Evolutionary conservation across 2,113 vertebrate species (phyloP).

Genomic region (Hypocryptadius cinnamomeus): DNA sequence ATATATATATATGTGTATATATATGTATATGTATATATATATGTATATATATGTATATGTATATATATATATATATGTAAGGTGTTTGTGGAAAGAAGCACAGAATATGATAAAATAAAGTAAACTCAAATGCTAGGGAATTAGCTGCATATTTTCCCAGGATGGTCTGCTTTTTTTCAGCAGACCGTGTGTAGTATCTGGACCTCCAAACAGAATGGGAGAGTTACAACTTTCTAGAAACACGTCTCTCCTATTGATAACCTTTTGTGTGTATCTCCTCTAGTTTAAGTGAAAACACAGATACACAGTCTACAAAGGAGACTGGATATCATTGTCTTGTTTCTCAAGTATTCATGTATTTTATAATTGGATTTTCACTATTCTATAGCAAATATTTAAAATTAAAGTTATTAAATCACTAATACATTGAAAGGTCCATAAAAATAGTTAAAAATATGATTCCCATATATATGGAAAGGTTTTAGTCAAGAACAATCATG

Average conservation of each 20-base stretch:
- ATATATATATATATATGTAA: background rate
- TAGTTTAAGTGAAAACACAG: background rate
- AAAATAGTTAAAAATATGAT: background rate
- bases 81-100: background rate
- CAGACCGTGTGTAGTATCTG: background rate
- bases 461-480: background rate
- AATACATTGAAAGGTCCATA: background rate
- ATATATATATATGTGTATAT: no score
- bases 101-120: background rate
- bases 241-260: background rate
- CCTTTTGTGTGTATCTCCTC: accelerated
- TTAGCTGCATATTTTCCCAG: background rate
- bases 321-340: background rate
- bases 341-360: background rate
- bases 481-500: background rate
- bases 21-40: no score
- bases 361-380: background rate
- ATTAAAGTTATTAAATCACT: background rate
- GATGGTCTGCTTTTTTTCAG: background rate
- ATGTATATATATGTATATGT: no score
- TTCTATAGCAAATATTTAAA: background rate
- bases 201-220: background rate
- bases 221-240: background rate
- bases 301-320: background rate
- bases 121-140: background rate